A percentile compares a stretch with the other conserved stretches of the same genome.
Conservation (phyloP, 2,113 vertebrate genomes). For the Pithys albifrons region DNA sequence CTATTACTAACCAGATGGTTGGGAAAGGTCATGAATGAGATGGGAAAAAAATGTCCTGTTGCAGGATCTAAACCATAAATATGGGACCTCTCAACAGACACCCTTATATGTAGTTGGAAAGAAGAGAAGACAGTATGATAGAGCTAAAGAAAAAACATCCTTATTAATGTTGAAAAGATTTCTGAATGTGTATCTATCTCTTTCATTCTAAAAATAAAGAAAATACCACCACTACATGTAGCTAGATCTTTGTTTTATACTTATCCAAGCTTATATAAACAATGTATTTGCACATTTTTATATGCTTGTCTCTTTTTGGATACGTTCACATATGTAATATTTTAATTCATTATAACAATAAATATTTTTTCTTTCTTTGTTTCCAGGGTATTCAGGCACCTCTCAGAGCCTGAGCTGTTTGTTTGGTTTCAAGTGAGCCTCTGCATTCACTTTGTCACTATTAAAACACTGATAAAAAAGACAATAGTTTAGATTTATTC, state of each 20-base stretch:
- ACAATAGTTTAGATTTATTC: conserved; percentile 1
- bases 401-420: background rate
- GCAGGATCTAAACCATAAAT: conserved; percentile 28
- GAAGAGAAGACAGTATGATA: background rate
- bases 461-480: conserved; percentile 25
- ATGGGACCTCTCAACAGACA: conserved; percentile 14
- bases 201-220: background rate
- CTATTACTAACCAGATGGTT: background rate
- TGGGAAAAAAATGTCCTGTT: background rate
- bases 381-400: background rate
- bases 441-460: background rate
- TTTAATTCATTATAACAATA: background rate
- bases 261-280: conserved; percentile 20
- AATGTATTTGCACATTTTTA: background rate
- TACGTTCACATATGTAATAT: background rate
- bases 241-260: conserved; percentile 2
- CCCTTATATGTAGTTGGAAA: background rate
- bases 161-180: background rate
- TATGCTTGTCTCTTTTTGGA: background rate
- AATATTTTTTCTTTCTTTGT: background rate
- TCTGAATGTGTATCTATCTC: background rate
- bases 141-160: background rate
- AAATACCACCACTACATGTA: background rate
- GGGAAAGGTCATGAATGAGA: background rate
- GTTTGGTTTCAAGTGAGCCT: background rate